Evolutionary conservation across 2,888 invertebrate genomes (phyloP).

Genomic region (Spilarctia lutea): DNA sequence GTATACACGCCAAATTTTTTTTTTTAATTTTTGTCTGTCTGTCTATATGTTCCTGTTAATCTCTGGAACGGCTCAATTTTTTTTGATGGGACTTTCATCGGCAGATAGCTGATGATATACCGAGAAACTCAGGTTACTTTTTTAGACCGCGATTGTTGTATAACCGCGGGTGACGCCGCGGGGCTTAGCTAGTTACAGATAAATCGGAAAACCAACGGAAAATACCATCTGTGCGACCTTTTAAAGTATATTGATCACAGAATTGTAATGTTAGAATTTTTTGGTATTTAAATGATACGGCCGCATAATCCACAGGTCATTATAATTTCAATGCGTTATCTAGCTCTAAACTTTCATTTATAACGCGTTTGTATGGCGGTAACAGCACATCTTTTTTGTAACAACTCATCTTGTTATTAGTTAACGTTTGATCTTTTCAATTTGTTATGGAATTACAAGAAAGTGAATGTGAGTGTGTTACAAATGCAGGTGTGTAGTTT

Average conservation of each 20-base stretch:
- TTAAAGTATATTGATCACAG: slow-evolving; percentile 36
- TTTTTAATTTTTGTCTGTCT: no score
- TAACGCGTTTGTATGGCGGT: slow-evolving; percentile 10
- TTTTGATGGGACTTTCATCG: neutral
- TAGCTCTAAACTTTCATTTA: slow-evolving; percentile 53
- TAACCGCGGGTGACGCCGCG: no score
- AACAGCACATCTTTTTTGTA: slow-evolving; percentile 7
- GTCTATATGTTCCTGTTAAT: neutral
- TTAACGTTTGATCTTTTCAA: slow-evolving; percentile 15
- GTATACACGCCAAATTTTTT: no score
- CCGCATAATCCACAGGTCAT: slow-evolving; percentile 61
- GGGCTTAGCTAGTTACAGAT: neutral
- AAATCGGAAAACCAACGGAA: slow-evolving; percentile 26
- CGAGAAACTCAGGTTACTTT: no score
- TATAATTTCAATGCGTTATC: slow-evolving; percentile 79
- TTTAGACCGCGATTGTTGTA: no score
- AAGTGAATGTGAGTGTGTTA: slow-evolving; percentile 15
- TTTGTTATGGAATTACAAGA: slow-evolving; percentile 16
- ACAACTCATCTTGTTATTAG: slow-evolving; percentile 16
- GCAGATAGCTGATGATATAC: no score
- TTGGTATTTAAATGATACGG: slow-evolving; percentile 72
- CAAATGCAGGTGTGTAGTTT: neutral
- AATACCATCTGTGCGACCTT: slow-evolving; percentile 23
- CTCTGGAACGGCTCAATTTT: no score
- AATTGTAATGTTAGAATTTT: slow-evolving; percentile 53